Percentiles rank a stretch among this genome's conserved stretches.
Conservation (phyloP, 2,113 vertebrate genomes). For the Cyanistes caeruleus region DNA sequence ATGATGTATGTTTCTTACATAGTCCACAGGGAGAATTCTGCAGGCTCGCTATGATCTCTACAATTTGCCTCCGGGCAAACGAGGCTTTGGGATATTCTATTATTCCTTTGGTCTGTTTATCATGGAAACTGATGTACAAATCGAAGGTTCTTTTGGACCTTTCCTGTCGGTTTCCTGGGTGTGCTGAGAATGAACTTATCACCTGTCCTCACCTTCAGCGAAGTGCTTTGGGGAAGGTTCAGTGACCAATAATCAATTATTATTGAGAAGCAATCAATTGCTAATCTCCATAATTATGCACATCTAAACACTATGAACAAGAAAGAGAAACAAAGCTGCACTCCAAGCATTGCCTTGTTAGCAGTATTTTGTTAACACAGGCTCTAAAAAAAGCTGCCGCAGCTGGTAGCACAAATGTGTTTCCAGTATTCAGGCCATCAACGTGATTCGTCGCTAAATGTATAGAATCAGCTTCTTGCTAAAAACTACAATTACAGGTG, state of each 20-base stretch:
- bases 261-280: conserved; percentile 90
- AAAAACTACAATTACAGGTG: conserved; percentile 99
- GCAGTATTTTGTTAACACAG: conserved; percentile 88
- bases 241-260: conserved; percentile 88
- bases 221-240: conserved; percentile 77
- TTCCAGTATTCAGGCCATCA: conserved; percentile 89
- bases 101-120: conserved; percentile 87
- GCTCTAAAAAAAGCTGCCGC: conserved; percentile 94
- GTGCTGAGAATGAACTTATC: conserved; percentile 74
- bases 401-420: conserved; percentile 95
- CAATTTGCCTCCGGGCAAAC: conserved; percentile 85
- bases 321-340: conserved; percentile 91
- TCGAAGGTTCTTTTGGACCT: conserved; percentile 76
- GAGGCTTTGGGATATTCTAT: conserved; percentile 82
- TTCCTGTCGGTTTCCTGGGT: conserved; percentile 58
- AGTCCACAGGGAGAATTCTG: conserved; percentile 80
- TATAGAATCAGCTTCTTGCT: conserved; percentile 99
- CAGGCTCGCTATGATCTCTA: conserved; percentile 84
- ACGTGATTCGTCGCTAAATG: conserved; percentile 95
- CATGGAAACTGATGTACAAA: conserved; percentile 85
- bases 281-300: conserved; percentile 96
- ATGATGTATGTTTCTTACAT: conserved; percentile 84
- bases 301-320: conserved; percentile 92
- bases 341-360: conserved; percentile 84
- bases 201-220: conserved; percentile 79